phyloP scores from a whole-genome alignment of 1,140 invertebrate genomes.

The Hyphantria cunea region DNA sequence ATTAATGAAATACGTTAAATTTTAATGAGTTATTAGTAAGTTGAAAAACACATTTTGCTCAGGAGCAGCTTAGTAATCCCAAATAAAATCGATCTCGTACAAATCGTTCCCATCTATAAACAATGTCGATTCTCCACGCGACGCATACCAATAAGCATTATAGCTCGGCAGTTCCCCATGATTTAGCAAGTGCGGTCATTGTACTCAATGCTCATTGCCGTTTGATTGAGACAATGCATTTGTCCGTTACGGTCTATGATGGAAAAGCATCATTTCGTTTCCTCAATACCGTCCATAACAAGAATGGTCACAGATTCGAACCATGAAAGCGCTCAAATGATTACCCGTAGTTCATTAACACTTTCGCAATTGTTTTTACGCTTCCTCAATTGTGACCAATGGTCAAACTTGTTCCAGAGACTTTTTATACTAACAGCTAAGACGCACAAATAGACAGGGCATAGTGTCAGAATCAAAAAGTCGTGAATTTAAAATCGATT shows the following conservation, averaged over 20 bases:
- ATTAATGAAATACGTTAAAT: no score
- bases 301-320: constrained; percentile 42
- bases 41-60: constrained; percentile 1
- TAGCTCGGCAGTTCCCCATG: constrained; percentile 52
- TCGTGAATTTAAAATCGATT: constrained; percentile 12
- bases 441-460: constrained; percentile 13
- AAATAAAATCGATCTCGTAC: constrained; percentile 3
- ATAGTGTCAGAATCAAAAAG: constrained; percentile 22
- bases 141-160: constrained; percentile 38
- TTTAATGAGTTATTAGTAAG: no score
- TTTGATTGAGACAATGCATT: constrained; percentile 73
- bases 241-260: constrained; percentile 55
- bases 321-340: constrained; percentile 53
- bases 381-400: constrained; percentile 60
- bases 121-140: constrained; percentile 26
- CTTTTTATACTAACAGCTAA: constrained; percentile 3
- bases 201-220: constrained; percentile 67
- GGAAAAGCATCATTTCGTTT: constrained; percentile 55
- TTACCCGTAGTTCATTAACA: constrained; percentile 56
- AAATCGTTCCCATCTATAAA: constrained; percentile 16
- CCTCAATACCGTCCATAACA: constrained; percentile 52
- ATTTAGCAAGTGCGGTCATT: constrained; percentile 69
- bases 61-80: constrained; percentile 1
- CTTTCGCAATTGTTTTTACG: constrained; percentile 70
- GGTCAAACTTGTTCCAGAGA: constrained; percentile 24